These are phyloP conservation scores for Acomys russatus DNA, from an alignment of 2,797 vertebrate species.

Conservation along the genomic window DNA sequence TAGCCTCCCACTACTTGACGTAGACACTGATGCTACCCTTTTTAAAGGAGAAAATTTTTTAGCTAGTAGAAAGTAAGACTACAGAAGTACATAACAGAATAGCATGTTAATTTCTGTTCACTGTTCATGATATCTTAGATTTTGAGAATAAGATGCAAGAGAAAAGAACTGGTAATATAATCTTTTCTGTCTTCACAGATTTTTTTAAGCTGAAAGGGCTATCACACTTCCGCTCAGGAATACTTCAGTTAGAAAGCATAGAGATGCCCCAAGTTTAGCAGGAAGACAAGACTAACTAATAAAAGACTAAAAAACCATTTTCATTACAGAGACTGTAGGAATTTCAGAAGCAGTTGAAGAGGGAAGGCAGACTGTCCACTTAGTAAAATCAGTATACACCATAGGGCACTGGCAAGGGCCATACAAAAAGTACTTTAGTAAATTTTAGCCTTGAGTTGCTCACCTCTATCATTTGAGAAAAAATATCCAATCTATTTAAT, in stretches of 20 bases:
- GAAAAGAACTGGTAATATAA: not conserved
- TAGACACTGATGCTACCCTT: not conserved
- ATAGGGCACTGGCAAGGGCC: not conserved
- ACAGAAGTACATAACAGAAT: not conserved
- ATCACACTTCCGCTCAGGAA: not conserved
- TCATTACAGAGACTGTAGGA: not conserved
- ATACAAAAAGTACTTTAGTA: not conserved
- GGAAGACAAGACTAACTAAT: not conserved
- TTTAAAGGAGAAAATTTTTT: not conserved
- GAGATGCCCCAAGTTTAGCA: not conserved
- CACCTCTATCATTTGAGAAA: not conserved
- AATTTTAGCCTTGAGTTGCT: not conserved
- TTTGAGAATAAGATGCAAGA: not conserved
- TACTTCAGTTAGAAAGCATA: not conserved
- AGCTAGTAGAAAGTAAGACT: not conserved
- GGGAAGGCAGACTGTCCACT: too few relatives aligned
- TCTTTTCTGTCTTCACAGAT: not conserved
- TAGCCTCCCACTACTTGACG: not conserved
- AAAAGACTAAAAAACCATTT: not conserved
- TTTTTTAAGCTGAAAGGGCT: not conserved
- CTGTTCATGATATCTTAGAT: not conserved
- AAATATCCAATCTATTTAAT: not conserved
- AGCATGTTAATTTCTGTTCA: not conserved
- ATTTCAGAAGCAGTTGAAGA: not conserved
- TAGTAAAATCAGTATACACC: not conserved